Evolutionary conservation across 2,888 invertebrate species (phyloP), one percentile per base, ranked within the genome.

Genomic region (Eilema sororculum): DNA sequence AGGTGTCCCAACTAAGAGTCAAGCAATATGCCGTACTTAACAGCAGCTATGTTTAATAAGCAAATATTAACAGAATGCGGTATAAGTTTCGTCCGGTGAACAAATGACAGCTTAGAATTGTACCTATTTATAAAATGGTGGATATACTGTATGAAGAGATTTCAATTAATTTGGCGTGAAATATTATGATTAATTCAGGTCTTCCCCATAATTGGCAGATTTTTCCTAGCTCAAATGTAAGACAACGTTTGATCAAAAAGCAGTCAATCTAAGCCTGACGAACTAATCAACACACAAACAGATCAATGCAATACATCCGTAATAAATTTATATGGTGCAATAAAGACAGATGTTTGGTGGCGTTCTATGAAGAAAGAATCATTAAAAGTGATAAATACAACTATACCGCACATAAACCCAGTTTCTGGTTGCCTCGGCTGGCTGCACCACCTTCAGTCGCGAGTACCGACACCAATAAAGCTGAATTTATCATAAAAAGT

Each of bases 401-500:
- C 87, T 86, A 87, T 78, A 85, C 82, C 78, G 76, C 86, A 83
- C 83, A 89, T 92, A 92, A 93, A 92, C 91, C 92, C 83, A 91
- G 84, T 87, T 87, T 83, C 86, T 82, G 83, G 78, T 71, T 57
- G 65, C 57, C 22, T 57, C 72, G 81, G 84, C 84, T 88, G 78
- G 74, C 71, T 80, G 82, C 78, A 79, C 62, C 75, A 75, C 80
- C 87, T 86, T 90, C 89, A 88, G 87, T 89, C 87, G 86, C 82
- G 73, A 84, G 82, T 78, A 84, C 85, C 85, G 80, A 84, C 81
- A 79, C 88, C 87, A 89, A 91, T 94, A 93, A 93, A 91, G 77
- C 78, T 82, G 85, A 91, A 91, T 91, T 91, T 91, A 93, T 93
- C 92, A 93, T 93, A 93, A 93, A 94, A 94, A 93, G 90, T 92